Evolutionary conservation across 2,888 invertebrate species (phyloP), one percentile per base, ranked within the genome.

Genomic region (Megamerina dolium): DNA sequence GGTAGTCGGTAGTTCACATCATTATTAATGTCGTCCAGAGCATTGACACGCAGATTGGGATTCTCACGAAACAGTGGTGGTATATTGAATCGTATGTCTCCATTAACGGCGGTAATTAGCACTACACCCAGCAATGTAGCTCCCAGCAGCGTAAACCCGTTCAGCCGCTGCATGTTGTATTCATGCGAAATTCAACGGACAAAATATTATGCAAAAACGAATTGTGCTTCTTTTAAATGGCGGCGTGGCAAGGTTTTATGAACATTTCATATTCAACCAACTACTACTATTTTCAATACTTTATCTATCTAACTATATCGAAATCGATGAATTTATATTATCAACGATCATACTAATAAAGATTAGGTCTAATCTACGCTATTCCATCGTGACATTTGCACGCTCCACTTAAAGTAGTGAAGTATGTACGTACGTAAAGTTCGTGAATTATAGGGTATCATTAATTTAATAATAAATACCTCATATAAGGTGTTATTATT

Each of bases 1-100:
- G 80, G 81, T 41, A 81, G 68, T 18, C 76, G 70, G 68, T 77
- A 65, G 30, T 64, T 53, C 5, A 30, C n/a, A 1, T 4, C 42
- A 14, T 52, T 50, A 18, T 51, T 54, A 18, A 35, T 53, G 8
- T 41, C 33, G 13, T 38, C 45, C 10, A 33, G 32, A 5, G 4
- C 16, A 6, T 10, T 35, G 0, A 36, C 13, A 29, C 46, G 38
- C 6, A 42, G 37, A 23, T 46, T 50, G 4, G 45, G 44, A 27
- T 21, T 42, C 36, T 44, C 53, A 16, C 39, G 41, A 19, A 45
- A 49, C 10, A 49, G 29, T 17, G 48, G 46, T 10, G 54, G 51
- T 2, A 52, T n/a, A n/a, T n/a, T 17, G 6, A 27, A 20, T 17
- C 32, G n/a, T 5, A 30, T 39, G 12, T 39, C 49, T 2, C 46